phyloP scores from a whole-genome alignment of 2,888 invertebrate genomes.

The Euspilapteryx auroguttella region DNA sequence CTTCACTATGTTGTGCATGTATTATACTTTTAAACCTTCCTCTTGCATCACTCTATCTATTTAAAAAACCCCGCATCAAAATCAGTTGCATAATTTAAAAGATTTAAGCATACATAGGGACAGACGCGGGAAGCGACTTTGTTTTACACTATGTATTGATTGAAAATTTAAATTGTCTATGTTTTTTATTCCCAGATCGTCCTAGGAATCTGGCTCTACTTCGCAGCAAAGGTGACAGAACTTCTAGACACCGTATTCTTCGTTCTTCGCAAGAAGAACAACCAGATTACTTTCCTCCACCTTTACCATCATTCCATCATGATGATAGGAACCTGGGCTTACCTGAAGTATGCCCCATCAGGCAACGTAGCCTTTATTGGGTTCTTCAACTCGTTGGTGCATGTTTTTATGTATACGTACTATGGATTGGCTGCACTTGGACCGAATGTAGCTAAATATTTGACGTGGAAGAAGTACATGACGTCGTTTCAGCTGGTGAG shows the following conservation, averaged over 20 bases:
- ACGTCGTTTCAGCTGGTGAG: constrained; percentile 77
- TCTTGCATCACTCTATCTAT: too few relatives aligned
- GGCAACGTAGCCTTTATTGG: constrained; percentile 73
- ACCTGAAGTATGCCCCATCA: constrained; percentile 73
- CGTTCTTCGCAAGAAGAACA: constrained; percentile 75
- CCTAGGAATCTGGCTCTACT: constrained; percentile 65
- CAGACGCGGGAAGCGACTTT: too few relatives aligned
- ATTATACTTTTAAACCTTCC: too few relatives aligned
- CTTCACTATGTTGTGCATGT: too few relatives aligned
- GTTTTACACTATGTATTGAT: too few relatives aligned
- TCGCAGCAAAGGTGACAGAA: constrained; percentile 75
- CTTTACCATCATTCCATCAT: constrained; percentile 83
- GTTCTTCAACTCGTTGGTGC: constrained; percentile 74
- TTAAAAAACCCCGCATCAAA: too few relatives aligned
- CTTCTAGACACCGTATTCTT: constrained; percentile 85
- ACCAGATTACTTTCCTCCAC: constrained; percentile 85
- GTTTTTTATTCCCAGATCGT: constrained; percentile 48
- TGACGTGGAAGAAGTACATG: constrained; percentile 87
- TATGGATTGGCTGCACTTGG: constrained; percentile 78
- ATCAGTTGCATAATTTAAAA: too few relatives aligned
- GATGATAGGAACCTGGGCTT: constrained; percentile 74
- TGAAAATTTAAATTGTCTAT: too few relatives aligned
- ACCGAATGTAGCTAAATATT: constrained; percentile 70
- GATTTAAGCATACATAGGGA: too few relatives aligned
- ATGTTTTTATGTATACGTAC: constrained; percentile 82